Conservation (phyloP, 2,888 invertebrate genomes). For the Ernsta delagoae region DNA sequence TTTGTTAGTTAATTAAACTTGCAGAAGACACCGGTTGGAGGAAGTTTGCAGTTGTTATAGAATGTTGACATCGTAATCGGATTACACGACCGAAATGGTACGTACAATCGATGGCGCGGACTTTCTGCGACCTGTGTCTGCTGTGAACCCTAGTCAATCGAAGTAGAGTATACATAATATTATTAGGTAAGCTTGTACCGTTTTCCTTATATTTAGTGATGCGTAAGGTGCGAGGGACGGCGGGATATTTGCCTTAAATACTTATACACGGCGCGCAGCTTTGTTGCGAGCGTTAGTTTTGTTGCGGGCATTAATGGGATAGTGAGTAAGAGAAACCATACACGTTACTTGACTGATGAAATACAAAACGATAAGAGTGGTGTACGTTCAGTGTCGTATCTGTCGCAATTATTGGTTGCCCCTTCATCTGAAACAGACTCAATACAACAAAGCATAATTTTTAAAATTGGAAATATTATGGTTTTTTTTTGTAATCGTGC, state of each 20-base stretch:
- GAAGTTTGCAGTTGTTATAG: constrained; percentile 19
- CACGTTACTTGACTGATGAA: constrained; percentile 25
- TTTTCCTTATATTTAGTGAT: constrained; percentile 55
- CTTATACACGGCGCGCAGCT: constrained; percentile 34
- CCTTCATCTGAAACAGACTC: not conserved
- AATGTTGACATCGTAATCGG: constrained; percentile 28
- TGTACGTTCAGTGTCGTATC: not conserved
- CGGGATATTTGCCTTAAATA: constrained; percentile 29
- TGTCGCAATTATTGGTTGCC: not conserved
- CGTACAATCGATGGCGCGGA: constrained; percentile 2
- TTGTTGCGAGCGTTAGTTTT: constrained; percentile 25
- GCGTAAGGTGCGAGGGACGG: constrained; percentile 6
- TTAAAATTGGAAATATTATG: not conserved
- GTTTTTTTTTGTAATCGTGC: constrained; percentile 13
- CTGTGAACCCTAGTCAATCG: constrained; percentile 72
- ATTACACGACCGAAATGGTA: not conserved
- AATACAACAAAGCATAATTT: not conserved
- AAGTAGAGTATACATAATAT: constrained; percentile 62
- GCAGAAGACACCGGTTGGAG: constrained; percentile 55
- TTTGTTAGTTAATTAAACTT: constrained; percentile 50
- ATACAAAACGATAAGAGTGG: not conserved
- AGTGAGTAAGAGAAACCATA: constrained; percentile 19
- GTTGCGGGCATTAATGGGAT: constrained; percentile 38
- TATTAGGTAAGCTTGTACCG: constrained; percentile 63
- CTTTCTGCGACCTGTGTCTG: constrained; percentile 52